Evolutionary conservation across 1,140 invertebrate species (phyloP), one percentile per base, ranked within the genome.

Genomic region (Muscidifurax raptorellus): DNA sequence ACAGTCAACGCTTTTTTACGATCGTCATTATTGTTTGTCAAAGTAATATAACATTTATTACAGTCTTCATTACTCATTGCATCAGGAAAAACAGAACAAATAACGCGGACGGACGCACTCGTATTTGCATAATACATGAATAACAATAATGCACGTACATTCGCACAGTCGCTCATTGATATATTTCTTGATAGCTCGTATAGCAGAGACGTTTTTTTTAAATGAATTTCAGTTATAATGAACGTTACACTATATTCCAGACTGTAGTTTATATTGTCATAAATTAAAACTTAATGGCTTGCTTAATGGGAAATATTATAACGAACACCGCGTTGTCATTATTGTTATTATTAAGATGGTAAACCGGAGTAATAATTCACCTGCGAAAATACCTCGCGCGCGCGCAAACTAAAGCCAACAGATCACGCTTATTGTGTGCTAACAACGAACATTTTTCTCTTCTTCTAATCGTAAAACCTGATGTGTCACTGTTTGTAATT

Each of bases 221-320:
- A 47, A 15, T 4, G 13, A 47, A 47, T 47, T 47, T 47, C 15
- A 9, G 44, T 15, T 47, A 47, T 18, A 18, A 47, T 18, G 15
- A 59, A 59, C 18, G 18, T 59, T 59, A 59, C 18, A 59, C 52
- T 59, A n/a, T 18, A 18, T 18, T 59, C 15, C 52, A n/a, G 52
- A 59, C 22, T 12, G 27, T 69, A 69, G 27, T 59, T 66, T 27
- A 18, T 27, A 81, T 81, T 81, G 28, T 27, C 69, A 72, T 81
- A 72, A 71, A 75, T 82, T 66, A 82, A 30, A 75, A 22, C 36
- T 36, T 82, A 75, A 82, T 75, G 47, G 12, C 13, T 74, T 30
- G 59, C 22, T 2, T 75, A 66, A 82, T 75, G 52, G 32, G 27
- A 32, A n/a, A 22, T 67, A 25, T 7, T 25, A 44, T 59, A 66